Evolutionary conservation across 2,888 invertebrate species (phyloP).

Genomic region (Eurytoma californica): DNA sequence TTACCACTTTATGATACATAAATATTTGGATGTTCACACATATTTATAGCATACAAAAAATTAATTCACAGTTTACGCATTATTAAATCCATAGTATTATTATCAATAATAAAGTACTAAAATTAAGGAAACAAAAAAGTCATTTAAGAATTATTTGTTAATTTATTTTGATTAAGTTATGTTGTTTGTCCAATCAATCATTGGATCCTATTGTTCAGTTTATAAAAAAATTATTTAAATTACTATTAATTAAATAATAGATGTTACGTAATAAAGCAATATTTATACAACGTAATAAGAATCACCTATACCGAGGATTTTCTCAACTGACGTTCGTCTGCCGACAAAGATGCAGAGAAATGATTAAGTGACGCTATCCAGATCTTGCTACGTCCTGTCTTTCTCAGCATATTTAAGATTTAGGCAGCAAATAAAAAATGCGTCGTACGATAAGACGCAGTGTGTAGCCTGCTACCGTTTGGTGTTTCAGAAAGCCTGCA

Average conservation of each 20-base stretch:
- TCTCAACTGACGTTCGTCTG: conserved; percentile 11
- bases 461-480: conserved; percentile 51
- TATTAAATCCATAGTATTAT: neutral
- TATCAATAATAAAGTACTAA: neutral
- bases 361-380: conserved; percentile 64
- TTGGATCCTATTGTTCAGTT: too few relatives aligned
- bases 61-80: neutral
- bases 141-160: too few relatives aligned
- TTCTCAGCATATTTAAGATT: conserved; percentile 64
- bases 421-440: conserved; percentile 65
- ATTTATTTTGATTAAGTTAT: too few relatives aligned
- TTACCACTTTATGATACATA: too few relatives aligned
- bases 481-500: too few relatives aligned
- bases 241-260: too few relatives aligned
- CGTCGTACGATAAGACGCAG: conserved; percentile 61
- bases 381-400: conserved; percentile 61
- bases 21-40: too few relatives aligned
- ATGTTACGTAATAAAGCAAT: too few relatives aligned
- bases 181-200: too few relatives aligned
- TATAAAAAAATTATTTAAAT: too few relatives aligned
- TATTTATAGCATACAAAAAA: too few relatives aligned
- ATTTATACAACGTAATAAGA: too few relatives aligned
- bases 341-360: conserved; percentile 54
- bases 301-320: neutral
- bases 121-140: neutral